Conservation (phyloP, 2,113 vertebrate species). For the Pica pica region DNA sequence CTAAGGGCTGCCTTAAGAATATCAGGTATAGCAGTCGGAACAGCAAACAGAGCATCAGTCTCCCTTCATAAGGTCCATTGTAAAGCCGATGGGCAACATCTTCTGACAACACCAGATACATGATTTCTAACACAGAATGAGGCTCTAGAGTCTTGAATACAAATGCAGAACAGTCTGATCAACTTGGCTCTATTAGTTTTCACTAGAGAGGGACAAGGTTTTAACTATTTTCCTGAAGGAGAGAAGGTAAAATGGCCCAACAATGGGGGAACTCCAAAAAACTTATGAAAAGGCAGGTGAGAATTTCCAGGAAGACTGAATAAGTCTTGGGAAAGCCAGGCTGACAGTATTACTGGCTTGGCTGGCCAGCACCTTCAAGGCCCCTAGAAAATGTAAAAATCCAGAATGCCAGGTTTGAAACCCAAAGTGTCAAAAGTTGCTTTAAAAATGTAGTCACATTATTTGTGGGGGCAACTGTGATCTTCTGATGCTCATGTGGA, state of each 20-base stretch:
- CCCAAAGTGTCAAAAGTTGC: not conserved
- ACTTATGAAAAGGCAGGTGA: not conserved
- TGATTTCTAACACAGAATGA: not conserved
- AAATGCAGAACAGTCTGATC: not conserved
- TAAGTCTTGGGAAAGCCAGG: not conserved
- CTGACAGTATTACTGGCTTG: not conserved
- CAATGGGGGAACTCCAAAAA: not conserved
- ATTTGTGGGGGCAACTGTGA: not conserved
- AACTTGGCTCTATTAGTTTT: not conserved
- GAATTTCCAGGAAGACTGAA: not conserved
- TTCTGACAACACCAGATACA: not conserved
- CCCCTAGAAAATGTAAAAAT: not conserved
- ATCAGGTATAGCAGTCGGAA: not conserved
- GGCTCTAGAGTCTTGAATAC: not conserved
- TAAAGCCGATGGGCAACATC: not conserved
- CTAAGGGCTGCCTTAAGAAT: not conserved
- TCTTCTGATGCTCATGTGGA: not conserved
- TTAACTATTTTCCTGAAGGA: not conserved
- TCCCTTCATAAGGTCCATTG: not conserved
- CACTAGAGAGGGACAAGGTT: not conserved
- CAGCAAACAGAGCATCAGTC: not conserved
- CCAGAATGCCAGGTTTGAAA: not conserved
- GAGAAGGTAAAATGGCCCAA: not conserved
- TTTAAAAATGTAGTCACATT: not conserved
- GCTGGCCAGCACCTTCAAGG: not conserved